Percentiles rank a stretch among this genome's conserved stretches.
Conservation (phyloP, 2,113 vertebrate genomes). For the Proterorhinus semilunaris region DNA sequence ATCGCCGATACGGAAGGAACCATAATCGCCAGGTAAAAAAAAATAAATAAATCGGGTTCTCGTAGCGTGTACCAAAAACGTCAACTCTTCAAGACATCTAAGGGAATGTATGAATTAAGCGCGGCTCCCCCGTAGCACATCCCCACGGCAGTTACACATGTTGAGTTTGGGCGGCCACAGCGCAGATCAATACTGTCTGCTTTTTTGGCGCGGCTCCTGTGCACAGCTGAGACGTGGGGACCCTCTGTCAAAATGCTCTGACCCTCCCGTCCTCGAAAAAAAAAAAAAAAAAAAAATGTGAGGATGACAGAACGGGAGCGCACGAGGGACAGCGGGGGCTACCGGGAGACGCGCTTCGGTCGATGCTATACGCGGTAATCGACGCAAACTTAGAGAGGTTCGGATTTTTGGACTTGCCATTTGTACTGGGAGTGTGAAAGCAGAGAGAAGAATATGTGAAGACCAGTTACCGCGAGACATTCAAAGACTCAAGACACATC, state of each 20-base stretch:
- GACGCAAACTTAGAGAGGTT: conserved; percentile 20
- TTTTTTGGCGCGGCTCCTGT: conserved; percentile 50
- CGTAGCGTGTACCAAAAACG: background rate
- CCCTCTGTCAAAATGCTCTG: conserved; percentile 43
- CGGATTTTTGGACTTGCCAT: conserved; percentile 8
- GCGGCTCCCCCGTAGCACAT: background rate
- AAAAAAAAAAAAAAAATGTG: conserved; percentile 16
- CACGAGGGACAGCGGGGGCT: conserved; percentile 25
- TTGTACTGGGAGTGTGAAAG: conserved; percentile 43
- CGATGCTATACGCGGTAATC: conserved; percentile 27
- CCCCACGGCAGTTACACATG: conserved; percentile 5
- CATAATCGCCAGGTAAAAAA: background rate
- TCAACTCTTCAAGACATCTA: background rate
- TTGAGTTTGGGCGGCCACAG: conserved; percentile 37
- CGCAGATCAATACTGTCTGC: conserved; percentile 65
- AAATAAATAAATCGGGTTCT: background rate
- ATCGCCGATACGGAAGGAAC: too few relatives aligned
- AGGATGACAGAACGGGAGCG: conserved; percentile 47
- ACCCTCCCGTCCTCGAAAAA: conserved; percentile 13
- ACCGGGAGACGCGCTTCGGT: conserved; percentile 16
- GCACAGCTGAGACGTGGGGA: conserved; percentile 47
- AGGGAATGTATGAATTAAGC: background rate
- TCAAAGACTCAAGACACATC: too few relatives aligned
- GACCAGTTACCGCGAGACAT: background rate
- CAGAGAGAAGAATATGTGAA: background rate